Conservation (phyloP, 2,797 vertebrate species). For the Gallirallus australis region DNA sequence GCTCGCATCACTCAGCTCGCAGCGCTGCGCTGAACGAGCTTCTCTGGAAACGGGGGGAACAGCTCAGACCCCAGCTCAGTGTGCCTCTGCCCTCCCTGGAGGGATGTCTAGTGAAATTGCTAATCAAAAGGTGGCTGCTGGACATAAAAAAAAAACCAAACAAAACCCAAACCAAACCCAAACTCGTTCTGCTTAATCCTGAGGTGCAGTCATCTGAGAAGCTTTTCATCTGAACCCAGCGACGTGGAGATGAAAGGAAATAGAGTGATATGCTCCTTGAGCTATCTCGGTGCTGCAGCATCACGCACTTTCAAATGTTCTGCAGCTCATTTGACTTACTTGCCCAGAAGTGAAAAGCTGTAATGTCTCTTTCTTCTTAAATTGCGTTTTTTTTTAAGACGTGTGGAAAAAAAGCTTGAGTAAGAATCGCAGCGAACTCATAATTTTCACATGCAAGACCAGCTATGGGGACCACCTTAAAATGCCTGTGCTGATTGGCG, state of each 20-base stretch:
- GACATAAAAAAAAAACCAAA: background rate
- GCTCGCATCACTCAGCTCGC: background rate
- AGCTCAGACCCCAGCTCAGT: background rate
- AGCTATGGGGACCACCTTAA: background rate
- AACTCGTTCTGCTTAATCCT: background rate
- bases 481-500: background rate
- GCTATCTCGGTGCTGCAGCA: background rate
- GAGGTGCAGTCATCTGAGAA: background rate
- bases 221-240: background rate
- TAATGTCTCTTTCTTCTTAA: background rate
- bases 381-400: background rate
- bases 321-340: background rate
- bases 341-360: background rate
- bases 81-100: background rate
- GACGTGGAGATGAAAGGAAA: background rate
- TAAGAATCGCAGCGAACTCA: background rate
- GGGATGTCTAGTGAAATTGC: background rate
- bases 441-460: background rate
- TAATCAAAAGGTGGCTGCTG: background rate
- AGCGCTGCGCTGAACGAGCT: accelerated
- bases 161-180: no score
- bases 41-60: background rate
- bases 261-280: accelerated
- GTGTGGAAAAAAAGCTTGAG: background rate
- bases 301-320: background rate